Base-by-base conservation (phyloP, 1,140 invertebrate genomes). In the Pararge aegeria region DNA sequence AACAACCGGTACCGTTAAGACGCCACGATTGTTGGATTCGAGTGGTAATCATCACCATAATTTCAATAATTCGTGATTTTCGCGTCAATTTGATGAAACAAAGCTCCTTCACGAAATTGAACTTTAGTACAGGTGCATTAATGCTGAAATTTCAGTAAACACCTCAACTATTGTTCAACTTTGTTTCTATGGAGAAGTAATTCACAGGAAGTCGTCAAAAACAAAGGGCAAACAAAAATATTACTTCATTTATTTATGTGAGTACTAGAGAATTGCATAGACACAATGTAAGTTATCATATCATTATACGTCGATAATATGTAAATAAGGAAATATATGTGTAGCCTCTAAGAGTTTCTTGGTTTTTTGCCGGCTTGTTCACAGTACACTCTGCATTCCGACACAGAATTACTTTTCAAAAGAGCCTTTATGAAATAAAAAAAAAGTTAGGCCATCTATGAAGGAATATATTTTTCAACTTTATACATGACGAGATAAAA, bases 21-120 rank as follows among this genome's bases (percentile, higher is more conserved):
- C 46, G 62, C 55, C 67, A 72, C 75, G 73, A 79, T 61, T 76
- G 55, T 61, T 67, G 64, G 55, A 72, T 69, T 69, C 65, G 66
- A 74, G 66, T 61, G 60, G 60, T 73, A 73, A 77, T 73, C 57
- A 69, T 57, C 53, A 61, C 55, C 58, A 63, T 69, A 61, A 79
- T 78, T 78, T 79, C 69, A 73, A 79, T 78, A 80, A 72, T 68
- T 79, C 80, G 78, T 77, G 75, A 83, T 76, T 70, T 65, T 61
- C 38, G 63, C 56, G 59, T 68, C 61, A 44, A 66, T 68, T 69
- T 63, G 55, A 62, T 54, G 67, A 60, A 53, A n/a, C 24, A 15
- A 7, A 7, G 10, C 13, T 15, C 5, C 2, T 9, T 15, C 10
- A 12, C 9, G 19, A 5, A 46, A 46, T 15, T 20, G 6, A 20